Base-by-base conservation (phyloP, 1,140 invertebrate genomes). In the Hesperophylax magnus region DNA sequence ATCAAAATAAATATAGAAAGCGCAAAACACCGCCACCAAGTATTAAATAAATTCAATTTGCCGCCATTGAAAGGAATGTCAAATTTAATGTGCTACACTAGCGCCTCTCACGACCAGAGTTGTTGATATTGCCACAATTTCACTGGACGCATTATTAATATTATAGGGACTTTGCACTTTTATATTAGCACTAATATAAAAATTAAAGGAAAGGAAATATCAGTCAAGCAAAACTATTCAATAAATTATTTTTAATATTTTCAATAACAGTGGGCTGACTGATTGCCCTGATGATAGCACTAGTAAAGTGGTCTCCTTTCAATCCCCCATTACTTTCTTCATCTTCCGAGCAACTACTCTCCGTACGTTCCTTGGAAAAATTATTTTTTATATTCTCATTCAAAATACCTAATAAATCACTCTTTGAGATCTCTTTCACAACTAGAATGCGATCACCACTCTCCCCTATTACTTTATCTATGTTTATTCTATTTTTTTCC, bases 301-400 rank as follows among this genome's bases (percentile, higher is more conserved):
- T 85, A 67, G 85, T 84, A 63, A 89, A 87, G 22, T 89, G 85
- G 83, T 90, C 82, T 87, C 89, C 14, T 87, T 87, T 24, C 87
- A 74, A 71, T 86, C 85, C 53, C 83, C 87, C 22, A 85, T 84
- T 1, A 86, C 85, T 34, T 82, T 83, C n/a, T 85, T 87, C 56
- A 88, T 88, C 53, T 86, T 79, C 77, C 88, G 88, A 11, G 87
- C 87, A 24, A 88, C 88, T 11, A 88, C 88, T 11, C 86, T 87
- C 9, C 79, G 75, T 0, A 78, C 71, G 11, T 74, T 85, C 11
- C 86, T 84, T 18, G 72, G 83, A 85, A 2, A 76, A 81, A 67
- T 85, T 87, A 75, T 87, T 85, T 52, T 82, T 84, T 1, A 87
- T 54, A 86, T 90, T 90, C 17, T 84, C 81, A 79, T 88, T 88